phyloP scores from a whole-genome alignment of 1,140 invertebrate genomes.

The Drosophila takahashii region DNA sequence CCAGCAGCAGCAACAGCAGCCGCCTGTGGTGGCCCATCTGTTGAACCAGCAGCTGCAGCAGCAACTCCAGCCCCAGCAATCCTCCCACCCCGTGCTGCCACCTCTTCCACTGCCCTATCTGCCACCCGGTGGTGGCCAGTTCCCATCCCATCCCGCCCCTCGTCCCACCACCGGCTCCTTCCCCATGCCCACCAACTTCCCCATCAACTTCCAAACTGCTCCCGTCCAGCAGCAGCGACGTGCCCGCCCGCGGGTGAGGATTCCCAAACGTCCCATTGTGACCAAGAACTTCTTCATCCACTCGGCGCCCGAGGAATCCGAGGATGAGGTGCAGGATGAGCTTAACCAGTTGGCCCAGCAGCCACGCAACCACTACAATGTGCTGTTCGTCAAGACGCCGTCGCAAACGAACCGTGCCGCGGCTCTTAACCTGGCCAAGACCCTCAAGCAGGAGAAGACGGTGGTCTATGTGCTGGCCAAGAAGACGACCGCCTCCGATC shows the following conservation, averaged over 20 bases:
- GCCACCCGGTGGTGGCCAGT: constrained; percentile 54
- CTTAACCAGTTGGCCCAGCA: constrained; percentile 72
- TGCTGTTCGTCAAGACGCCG: constrained; percentile 94
- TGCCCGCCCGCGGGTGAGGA: constrained; percentile 64
- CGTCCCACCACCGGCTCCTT: constrained; percentile 36
- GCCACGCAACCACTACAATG: constrained; percentile 86
- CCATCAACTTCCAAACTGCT: constrained; percentile 69
- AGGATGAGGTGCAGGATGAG: constrained; percentile 80
- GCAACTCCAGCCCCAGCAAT: constrained; percentile 33
- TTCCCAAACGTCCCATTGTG: constrained; percentile 75
- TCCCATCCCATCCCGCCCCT: constrained; percentile 24
- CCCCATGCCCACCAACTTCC: constrained; percentile 72
- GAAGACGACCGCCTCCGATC: constrained; percentile 89
- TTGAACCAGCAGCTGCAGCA: constrained; percentile 64
- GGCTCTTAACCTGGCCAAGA: constrained; percentile 88
- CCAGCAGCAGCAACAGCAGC: constrained; percentile 51
- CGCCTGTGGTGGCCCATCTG: constrained; percentile 61
- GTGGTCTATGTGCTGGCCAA: constrained; percentile 94
- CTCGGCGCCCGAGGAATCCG: constrained; percentile 79
- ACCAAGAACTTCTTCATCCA: constrained; percentile 84
- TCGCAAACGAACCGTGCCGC: constrained; percentile 88
- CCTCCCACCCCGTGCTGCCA: constrained; percentile 61
- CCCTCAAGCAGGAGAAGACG: constrained; percentile 92
- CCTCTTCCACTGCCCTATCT: constrained; percentile 64
- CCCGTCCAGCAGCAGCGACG: constrained; percentile 64